Evolutionary conservation across 2,888 invertebrate genomes (phyloP), one percentile per base, ranked within the genome.

Genomic region (Globia sparganii): DNA sequence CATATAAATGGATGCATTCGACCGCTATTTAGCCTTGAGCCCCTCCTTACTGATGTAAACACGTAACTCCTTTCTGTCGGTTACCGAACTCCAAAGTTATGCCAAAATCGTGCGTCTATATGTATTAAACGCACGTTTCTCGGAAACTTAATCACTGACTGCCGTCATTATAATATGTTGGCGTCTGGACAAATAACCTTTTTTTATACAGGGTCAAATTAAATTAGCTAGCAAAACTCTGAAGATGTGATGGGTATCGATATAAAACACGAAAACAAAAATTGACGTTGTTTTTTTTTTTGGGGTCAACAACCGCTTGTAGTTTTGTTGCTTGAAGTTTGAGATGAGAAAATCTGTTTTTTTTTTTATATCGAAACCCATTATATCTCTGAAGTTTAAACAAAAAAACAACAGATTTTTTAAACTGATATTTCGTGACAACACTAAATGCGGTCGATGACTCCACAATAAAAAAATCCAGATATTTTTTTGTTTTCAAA

Each of bases 61-160:
- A 53, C 53, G 53, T 53, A n/a, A 15, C 37, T 53, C 43, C 1
- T 53, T 21, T 49, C 5, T 0, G 49, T 11, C 82, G 67, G 67
- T 83, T 72, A 77, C 43, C 67, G 40, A 77, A 68, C 68, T 28
- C 1, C 37, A 53, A 70, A 70, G 64, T 5, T 79, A 84, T 70
- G 72, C 70, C 61, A 9, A 67, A 62, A 67, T 84, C 81, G 81
- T 81, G 81, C 69, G 70, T 53, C 0, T 8, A 25, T 70, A 13
- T 53, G 58, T 34, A 56, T 31, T 11, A 25, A 2, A 5, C 28
- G 73, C 80, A 83, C 72, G 81, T 25, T 83, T 83, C 81, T 81
- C 28, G 28, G 73, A 84, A 81, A 67, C 80, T 61, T 59, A 71
- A 84, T 73, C 84, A 72, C 68, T 72, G 49, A 31, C 4, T 69